Conservation (phyloP, 2,113 vertebrate genomes). For the Rallus limicola region DNA sequence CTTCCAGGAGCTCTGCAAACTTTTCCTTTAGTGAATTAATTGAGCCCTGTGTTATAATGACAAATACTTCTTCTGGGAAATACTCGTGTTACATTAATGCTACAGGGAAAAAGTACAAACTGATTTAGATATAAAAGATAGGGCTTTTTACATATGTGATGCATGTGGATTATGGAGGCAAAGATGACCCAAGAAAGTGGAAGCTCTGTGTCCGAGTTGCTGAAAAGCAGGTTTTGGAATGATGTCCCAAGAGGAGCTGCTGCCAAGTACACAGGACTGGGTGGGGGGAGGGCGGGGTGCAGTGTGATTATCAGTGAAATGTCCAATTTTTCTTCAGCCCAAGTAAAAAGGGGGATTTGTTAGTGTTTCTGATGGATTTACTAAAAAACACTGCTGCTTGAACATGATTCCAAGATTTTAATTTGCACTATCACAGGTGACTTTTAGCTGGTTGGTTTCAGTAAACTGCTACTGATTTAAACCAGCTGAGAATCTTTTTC, state of each 20-base stretch:
- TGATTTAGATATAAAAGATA: not conserved
- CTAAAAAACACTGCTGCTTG: not conserved
- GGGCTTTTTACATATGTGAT: not conserved
- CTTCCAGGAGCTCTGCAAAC: conserved; percentile 54
- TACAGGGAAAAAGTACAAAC: not conserved
- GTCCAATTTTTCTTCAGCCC: not conserved
- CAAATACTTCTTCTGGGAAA: conserved; percentile 23
- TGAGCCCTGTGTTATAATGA: conserved; percentile 29
- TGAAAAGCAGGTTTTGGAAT: conserved; percentile 12
- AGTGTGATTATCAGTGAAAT: not conserved
- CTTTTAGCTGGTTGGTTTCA: not conserved
- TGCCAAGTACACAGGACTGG: not conserved
- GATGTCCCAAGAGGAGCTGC: not conserved
- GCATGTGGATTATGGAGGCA: not conserved
- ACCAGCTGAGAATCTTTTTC: not conserved
- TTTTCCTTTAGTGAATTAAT: conserved; percentile 38
- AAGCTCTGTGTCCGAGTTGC: not conserved
- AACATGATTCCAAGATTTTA: not conserved
- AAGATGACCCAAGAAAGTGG: not conserved
- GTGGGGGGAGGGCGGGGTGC: not conserved
- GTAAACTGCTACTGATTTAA: not conserved
- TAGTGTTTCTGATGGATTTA: not conserved
- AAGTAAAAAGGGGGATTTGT: not conserved
- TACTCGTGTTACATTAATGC: not conserved
- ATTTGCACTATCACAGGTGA: not conserved